Conservation (phyloP, 2,797 vertebrate species). For the Pogoniulus pusillus region DNA sequence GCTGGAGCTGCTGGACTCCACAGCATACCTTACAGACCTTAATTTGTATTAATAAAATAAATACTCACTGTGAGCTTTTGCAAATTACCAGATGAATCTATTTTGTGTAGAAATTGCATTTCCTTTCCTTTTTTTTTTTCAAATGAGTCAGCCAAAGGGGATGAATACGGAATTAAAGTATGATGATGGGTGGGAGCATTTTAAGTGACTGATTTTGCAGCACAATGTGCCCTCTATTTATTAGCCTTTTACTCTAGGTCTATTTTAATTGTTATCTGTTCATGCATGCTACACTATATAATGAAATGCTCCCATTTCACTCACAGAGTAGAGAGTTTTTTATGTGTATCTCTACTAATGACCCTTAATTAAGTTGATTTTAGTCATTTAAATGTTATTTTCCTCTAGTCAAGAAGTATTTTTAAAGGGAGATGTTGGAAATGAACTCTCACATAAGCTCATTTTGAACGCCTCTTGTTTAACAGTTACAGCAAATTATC, state of each 20-base stretch:
- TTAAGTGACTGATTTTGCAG: constrained; percentile 67
- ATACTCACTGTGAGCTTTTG: constrained; percentile 8
- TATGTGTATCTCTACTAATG: constrained; percentile 76
- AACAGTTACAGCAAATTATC: constrained; percentile 60
- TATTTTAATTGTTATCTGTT: constrained; percentile 81
- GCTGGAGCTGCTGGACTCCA: constrained; percentile 1
- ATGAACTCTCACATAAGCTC: constrained; percentile 62
- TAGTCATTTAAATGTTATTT: constrained; percentile 76
- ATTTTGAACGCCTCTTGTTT: constrained; percentile 63
- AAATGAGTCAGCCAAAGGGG: constrained; percentile 25
- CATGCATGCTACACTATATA: constrained; percentile 72
- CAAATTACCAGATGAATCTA: constrained; percentile 20
- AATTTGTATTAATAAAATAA: constrained; percentile 7
- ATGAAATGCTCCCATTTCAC: constrained; percentile 80
- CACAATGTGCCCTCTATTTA: constrained; percentile 71
- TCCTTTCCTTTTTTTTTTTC: constrained; percentile 30
- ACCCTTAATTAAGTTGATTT: constrained; percentile 82
- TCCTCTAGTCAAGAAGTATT: constrained; percentile 78
- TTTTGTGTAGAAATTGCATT: constrained; percentile 42
- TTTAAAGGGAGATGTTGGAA: constrained; percentile 60
- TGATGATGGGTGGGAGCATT: constrained; percentile 55
- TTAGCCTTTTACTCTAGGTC: constrained; percentile 79
- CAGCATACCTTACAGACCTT: constrained; percentile 21
- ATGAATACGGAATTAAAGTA: constrained; percentile 47
- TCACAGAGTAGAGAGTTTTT: constrained; percentile 67